Conservation (phyloP, 2,888 invertebrate genomes). For the Reticulitermes lucifugus region DNA sequence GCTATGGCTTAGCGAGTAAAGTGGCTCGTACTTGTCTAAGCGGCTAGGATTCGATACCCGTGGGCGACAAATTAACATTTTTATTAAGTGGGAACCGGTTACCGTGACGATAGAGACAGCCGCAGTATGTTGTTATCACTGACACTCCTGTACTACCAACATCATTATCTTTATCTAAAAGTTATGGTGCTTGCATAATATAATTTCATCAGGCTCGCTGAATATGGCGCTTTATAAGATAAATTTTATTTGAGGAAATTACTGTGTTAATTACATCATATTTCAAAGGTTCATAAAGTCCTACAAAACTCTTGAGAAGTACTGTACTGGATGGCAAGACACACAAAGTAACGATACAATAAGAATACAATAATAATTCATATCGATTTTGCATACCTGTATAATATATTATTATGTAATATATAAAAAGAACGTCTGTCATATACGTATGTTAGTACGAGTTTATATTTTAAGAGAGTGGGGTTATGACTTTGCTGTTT, state of each 20-base stretch:
- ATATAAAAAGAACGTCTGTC: constrained; percentile 16
- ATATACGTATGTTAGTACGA: constrained; percentile 32
- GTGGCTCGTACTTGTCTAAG: too few species aligned
- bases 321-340: neutral
- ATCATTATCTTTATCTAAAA: too few species aligned
- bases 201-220: too few species aligned
- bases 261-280: neutral
- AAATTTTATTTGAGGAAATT: neutral
- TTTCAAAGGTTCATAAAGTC: neutral
- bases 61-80: too few species aligned
- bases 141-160: too few species aligned
- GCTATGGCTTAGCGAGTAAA: too few species aligned
- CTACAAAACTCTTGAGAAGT: neutral
- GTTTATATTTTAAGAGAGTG: constrained; percentile 32
- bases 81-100: too few species aligned
- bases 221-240: too few species aligned
- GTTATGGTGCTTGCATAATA: too few species aligned
- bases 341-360: constrained; percentile 51
- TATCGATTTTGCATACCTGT: constrained; percentile 52
- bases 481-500: neutral
- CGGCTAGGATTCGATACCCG: too few species aligned
- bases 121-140: too few species aligned
- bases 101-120: too few species aligned
- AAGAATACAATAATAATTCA: constrained; percentile 51
- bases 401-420: constrained; percentile 38